Evolutionary conservation across 1,140 invertebrate species (phyloP), one percentile per base, ranked within the genome.

Genomic region (Anastrepha ludens): DNA sequence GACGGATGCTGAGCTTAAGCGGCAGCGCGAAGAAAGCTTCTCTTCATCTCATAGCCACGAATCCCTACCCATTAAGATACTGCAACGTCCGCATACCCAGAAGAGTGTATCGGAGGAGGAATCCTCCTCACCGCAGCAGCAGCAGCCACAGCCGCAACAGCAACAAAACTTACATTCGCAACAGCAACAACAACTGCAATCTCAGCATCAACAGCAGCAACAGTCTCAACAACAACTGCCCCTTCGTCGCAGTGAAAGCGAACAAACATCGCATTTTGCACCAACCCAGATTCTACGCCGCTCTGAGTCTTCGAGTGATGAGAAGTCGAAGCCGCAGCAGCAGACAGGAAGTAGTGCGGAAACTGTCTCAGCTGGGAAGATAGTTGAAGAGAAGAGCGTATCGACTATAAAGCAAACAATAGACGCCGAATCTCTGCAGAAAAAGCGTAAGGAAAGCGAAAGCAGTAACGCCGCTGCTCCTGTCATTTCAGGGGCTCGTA

Each of bases 41-140:
- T 93, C 92, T 7, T 92, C 91, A 0, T 89, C 88, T 59, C 92
- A 93, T 70, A 93, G 92, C 67, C 92, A 92, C n/a, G 92, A 92
- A 41, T 92, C 92, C 41, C 90, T 92, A 20, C 92, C 92, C 64
- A 92, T 93, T 3, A 93, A 93, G 86, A 93, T 93, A 65, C 88
- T 93, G 47, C 92, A 93, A 88, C 88, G 92, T 0, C 92, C 92
- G 11, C 89, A 90, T 7, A 89, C 90, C 0, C 92, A 93, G 88
- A 92, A 91, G 13, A 93, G 92, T 78, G 90, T 92, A 15, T 93
- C 91, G 55, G 92, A 93, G 87, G 92, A 92, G 88, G 88, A 87
- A 62, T 59, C 59, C 9, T 70, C 86, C 15, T 64, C 15, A 58
- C 47, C 29, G 13, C 88, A 81, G 47, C 62, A 85, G 88, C 88